Base-by-base conservation (phyloP, 2,113 vertebrate species). In the Lepisosteus oculatus region DNA sequence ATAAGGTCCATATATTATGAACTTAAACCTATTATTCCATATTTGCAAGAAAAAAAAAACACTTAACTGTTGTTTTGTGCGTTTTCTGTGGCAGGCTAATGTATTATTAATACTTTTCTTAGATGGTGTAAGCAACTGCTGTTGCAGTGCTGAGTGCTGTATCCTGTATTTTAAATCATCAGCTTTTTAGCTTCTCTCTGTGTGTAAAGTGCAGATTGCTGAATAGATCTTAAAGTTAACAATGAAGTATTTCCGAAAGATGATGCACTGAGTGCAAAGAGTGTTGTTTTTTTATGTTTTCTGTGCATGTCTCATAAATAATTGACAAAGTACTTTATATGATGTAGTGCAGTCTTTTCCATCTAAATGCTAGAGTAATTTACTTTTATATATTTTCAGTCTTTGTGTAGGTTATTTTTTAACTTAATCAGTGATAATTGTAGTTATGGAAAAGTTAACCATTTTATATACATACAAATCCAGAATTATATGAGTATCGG, bases 301-400 rank as follows among this genome's bases (percentile, higher is more conserved):
- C 68, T 73, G 81, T 79, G 73, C 86, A 87, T 87, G 86, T 89
- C 89, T 90, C 87, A 86, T 92, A 81, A 87, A 92, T 93, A 91
- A 92, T 93, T 92, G 87, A 92, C 85, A 84, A 83, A 81, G 74
- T 84, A 88, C 88, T 90, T 87, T 85, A 84, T 87, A 86, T 81
- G 78, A 80, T 76, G 75, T 75, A 61, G 80, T 82, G 78, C 85
- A 82, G 84, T 86, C 90, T 90, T 90, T 89, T 88, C 77, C 87
- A 86, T 89, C 84, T 77, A 78, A 80, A 74, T 80, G 75, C 84
- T 79, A 68, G 68, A 80, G 78, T 88, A 86, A 83, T 80, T 87
- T 85, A 85, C 84, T 90, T 86, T 3, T n/a, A 88, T 91, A 86
- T 88, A 86, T 86, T 88, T 84, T 83, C 77, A 74, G 74, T 76